phyloP scores from a whole-genome alignment of 2,113 vertebrate genomes.

The Bombycilla garrulus region DNA sequence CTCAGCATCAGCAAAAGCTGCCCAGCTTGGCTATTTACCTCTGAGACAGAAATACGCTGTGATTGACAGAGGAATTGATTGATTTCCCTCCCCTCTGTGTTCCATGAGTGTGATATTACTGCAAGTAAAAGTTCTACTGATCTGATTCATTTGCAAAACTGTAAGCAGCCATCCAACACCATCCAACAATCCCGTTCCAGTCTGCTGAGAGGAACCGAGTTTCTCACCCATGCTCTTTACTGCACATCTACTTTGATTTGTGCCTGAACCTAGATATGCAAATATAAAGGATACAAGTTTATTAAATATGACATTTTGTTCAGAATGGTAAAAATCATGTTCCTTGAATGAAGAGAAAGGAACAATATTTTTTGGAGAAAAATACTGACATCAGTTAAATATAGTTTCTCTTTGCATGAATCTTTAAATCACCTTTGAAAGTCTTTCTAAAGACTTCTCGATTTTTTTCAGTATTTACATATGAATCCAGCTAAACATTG shows the following conservation, averaged over 20 bases:
- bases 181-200: fast-evolving
- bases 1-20: background rate
- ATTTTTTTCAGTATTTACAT: background rate
- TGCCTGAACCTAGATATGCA: background rate
- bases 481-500: background rate
- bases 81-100: background rate
- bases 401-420: background rate
- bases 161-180: background rate
- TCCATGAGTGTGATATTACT: background rate
- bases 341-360: background rate
- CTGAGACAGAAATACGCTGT: background rate
- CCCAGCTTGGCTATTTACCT: background rate
- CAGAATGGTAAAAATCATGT: background rate
- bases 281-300: background rate
- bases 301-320: background rate
- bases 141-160: background rate
- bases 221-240: background rate
- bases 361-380: background rate
- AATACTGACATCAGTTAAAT: background rate
- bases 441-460: background rate
- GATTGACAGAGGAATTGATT: background rate
- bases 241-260: background rate
- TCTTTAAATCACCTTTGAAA: background rate
- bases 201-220: background rate
- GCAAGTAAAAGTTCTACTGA: background rate